Evolutionary conservation across 1,140 invertebrate genomes (phyloP), one percentile per base, ranked within the genome.

Genomic region (Formica exsecta): DNA sequence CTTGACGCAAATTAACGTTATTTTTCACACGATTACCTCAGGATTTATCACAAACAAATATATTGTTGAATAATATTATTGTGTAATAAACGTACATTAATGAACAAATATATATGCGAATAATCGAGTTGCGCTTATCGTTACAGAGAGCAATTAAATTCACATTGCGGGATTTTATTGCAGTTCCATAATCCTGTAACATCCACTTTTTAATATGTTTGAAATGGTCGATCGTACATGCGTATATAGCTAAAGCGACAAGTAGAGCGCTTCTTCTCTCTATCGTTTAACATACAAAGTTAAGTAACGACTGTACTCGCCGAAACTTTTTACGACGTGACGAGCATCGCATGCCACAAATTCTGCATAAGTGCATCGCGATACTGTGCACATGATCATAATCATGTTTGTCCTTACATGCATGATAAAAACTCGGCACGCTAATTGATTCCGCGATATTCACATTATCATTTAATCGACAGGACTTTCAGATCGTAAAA

Each of bases 401-500:
- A 57, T 38, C 13, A 8, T 38, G 16, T 41, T 48, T 11, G 13
- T 66, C 62, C 13, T 41, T 32, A 48, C 13, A 19, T 25, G 36
- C n/a, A 51, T 19, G 25, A 73, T 32, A 70, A 85, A 48, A 66
- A 51, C 19, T 36, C 41, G 38, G 25, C 76, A 62, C 36, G 74
- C 16, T 68, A 75, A 87, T 85, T 89, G 76, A 88, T 86, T 86
- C 66, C 74, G 4, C 22, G 73, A 76, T 36, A 62, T 48, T 68
- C 61, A 11, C 25, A 75, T 61, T 68, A 66, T 64, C 57, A 25
- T 77, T 74, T 76, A 85, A 85, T 65, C 59, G 81, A 4, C 61
- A 76, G 16, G 9, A 54, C 73, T 76, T 38, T 41, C 51, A 16
- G 16, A 32, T 16, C 25, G 41, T 59, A 86, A 65, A 22, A 48